Base-by-base conservation (phyloP, 2,113 vertebrate species). In the Pseudorhombus dupliciocellatus region DNA sequence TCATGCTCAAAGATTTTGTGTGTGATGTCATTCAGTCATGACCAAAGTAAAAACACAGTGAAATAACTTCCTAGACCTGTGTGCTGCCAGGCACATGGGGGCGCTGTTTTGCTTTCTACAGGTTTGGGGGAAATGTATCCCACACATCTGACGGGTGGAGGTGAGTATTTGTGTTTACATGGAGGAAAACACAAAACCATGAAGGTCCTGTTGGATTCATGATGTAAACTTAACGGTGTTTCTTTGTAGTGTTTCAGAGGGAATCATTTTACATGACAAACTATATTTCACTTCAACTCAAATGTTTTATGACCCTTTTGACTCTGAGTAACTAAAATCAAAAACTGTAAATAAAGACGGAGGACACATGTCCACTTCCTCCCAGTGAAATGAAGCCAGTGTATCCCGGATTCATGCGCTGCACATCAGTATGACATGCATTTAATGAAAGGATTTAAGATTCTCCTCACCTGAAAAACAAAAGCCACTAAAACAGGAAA, bases 21-120 rank as follows among this genome's bases (percentile, higher is more conserved):
- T 48, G 63, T 7, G 48, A 22, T 11, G 40, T 53, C 30, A 60
- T 42, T 61, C 28, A 55, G 42, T 31, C 21, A 57, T 30, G 21
- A 12, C 61, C 25, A 70, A 70, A 22, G 15, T 34, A 3, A 30
- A 55, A 37, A 20, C 3, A 0, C 5, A 5, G 11, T 18, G 28
- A 77, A 30, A 66, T 21, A 61, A 77, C 9, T 26, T 64, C 60
- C 4, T 15, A 26, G 21, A 44, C 42, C 5, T 40, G 21, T 59
- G 10, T 54, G 24, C 3, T 66, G n/a, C 6, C 1, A 4, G n/a
- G 79, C 81, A 89, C 83, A 69, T 12, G 76, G 61, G 24, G 83
- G 82, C 21, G 40, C 84, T 79, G 69, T 76, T 66, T 10, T 0
- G 73, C 42, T 28, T 56, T 20, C 44, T 18, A 34, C 42, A 2